These are phyloP conservation scores for Trichoplusia ni DNA, from an alignment of 1,140 invertebrate genomes.

Conservation along the genomic window DNA sequence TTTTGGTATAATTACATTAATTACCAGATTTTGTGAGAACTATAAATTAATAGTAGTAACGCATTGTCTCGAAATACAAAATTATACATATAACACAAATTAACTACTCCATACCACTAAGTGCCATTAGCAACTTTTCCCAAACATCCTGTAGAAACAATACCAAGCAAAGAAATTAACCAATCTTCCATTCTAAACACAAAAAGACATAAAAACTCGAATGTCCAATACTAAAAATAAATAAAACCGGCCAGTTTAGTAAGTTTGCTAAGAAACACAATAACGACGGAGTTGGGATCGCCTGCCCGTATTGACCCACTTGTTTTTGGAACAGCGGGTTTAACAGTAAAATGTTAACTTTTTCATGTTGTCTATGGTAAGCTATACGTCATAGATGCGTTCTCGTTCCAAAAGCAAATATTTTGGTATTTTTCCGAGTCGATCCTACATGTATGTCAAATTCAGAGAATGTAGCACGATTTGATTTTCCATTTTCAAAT, in stretches of 20 bases:
- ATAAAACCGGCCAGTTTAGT: not conserved
- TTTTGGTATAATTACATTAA: too few relatives aligned
- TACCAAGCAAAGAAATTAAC: not conserved
- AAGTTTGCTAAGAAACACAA: conserved; percentile 22
- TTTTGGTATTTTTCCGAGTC: not conserved
- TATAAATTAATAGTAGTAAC: too few relatives aligned
- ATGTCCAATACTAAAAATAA: not conserved
- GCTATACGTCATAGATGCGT: too few relatives aligned
- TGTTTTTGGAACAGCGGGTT: conserved; percentile 35
- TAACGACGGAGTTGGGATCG: conserved; percentile 1
- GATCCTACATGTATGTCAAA: too few relatives aligned
- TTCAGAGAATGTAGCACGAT: too few relatives aligned
- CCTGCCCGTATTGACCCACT: conserved; percentile 48
- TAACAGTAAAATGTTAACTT: conserved; percentile 11
- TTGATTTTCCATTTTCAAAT: too few relatives aligned
- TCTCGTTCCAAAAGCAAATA: not conserved
- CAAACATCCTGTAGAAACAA: not conserved
- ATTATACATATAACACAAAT: too few relatives aligned
- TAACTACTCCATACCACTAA: too few relatives aligned
- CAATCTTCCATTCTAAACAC: not conserved
- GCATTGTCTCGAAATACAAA: too few relatives aligned
- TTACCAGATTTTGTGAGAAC: too few relatives aligned
- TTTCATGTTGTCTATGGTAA: not conserved
- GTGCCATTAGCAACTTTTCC: too few relatives aligned
- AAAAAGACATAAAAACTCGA: not conserved